A percentile compares a stretch with the other conserved stretches of the same genome.
Evolutionary conservation across 1,140 invertebrate genomes (phyloP).

Genomic region (Drosophila ambigua): DNA sequence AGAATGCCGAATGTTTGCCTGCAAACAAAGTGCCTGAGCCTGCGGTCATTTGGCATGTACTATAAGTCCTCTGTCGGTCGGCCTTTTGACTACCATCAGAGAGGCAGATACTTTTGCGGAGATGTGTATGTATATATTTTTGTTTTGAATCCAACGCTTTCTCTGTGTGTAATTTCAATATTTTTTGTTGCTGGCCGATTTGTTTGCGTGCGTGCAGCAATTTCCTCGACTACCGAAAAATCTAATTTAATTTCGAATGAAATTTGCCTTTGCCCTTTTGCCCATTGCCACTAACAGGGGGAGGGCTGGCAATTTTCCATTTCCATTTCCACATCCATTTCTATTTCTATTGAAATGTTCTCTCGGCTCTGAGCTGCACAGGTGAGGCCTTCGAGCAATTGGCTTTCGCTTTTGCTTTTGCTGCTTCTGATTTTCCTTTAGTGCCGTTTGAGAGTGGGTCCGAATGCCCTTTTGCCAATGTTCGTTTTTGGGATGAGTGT

Average conservation of each 20-base stretch:
- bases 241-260: conserved; percentile 75
- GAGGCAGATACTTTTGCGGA: neutral
- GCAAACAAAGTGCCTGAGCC: conserved; percentile 26
- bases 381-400: conserved; percentile 57
- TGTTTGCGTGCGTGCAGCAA: conserved; percentile 68
- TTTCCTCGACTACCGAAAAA: conserved; percentile 69
- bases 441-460: conserved; percentile 12
- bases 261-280: conserved; percentile 49
- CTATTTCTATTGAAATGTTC: conserved; percentile 40
- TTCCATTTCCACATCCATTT: neutral
- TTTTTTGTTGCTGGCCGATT: conserved; percentile 36
- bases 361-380: conserved; percentile 27
- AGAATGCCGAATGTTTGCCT: conserved; percentile 43
- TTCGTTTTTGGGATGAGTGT: conserved; percentile 2
- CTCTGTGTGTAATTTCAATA: conserved; percentile 53
- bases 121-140: conserved; percentile 10
- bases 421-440: conserved; percentile 45
- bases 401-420: conserved; percentile 76
- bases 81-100: too few relatives aligned
- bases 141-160: conserved; percentile 35
- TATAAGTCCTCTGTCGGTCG: conserved; percentile 3
- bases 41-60: conserved; percentile 28
- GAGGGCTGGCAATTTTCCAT: neutral
- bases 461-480: conserved; percentile 38
- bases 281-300: too few relatives aligned